Evolutionary conservation across 2,888 invertebrate genomes (phyloP), one percentile per base, ranked within the genome.

Genomic region (Acanthosepion pharaonis): DNA sequence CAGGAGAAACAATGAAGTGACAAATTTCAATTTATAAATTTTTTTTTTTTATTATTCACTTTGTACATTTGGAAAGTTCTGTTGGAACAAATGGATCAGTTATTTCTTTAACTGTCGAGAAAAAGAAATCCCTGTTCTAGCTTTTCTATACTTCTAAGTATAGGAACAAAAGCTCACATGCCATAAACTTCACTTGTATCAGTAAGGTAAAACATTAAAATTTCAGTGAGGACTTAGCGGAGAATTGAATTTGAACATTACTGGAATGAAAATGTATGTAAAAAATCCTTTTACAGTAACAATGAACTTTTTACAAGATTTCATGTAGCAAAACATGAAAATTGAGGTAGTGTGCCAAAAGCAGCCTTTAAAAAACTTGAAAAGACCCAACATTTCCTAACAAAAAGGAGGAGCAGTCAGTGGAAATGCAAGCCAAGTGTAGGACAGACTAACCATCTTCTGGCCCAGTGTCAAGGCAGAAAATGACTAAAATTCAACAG

Each of bases 321-420:
- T 28, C 28, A 28, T 25, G 25, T 78, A 28, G 78, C 78, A n/a
- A n/a, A n/a, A 78, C n/a, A 78, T 78, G n/a, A 78, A 15, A 78
- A 33, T 78, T 78, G 78, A 78, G 78, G n/a, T 78, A n/a, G n/a
- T n/a, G n/a, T 78, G n/a, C 78, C 78, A 78, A n/a, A 78, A 78
- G 11, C 23, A 59, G 59, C 59, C 23, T 4, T 59, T 23, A 59
- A 59, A 59, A 59, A 23, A 23, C 59, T 59, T 59, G 59, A 25
- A 59, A 59, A 59, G 59, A 5, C 23, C 23, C 20, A 23, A 59
- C 59, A 59, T 59, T 59, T 59, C 59, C 20, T 5, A 23, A 59
- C 5, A 59, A 20, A 51, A 51, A 51, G 8, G 8, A 51, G 9
- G 15, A 11, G 51, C 33, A 78, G 78, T n/a, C 9, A 78, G 28